A percentile compares a stretch with the other conserved stretches of the same genome.
Evolutionary conservation across 53 echinoderm and acorn worm species (phyloP).

Genomic region (Crossaster papposus): DNA sequence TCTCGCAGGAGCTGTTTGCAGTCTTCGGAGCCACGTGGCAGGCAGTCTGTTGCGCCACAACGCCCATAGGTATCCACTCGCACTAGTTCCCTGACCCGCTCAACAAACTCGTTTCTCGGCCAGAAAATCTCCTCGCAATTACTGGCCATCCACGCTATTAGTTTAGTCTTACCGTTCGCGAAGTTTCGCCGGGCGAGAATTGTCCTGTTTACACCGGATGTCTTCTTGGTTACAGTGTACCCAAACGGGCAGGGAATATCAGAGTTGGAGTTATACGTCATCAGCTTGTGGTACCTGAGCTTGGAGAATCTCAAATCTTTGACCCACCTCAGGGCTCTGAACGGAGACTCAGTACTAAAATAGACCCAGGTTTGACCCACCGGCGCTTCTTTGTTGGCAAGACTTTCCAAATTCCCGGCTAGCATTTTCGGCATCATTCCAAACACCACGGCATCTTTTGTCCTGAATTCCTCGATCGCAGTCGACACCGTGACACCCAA

Average conservation of each 20-base stretch:
- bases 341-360: conserved; percentile 65
- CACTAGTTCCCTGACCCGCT: conserved; percentile 42
- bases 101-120: conserved; percentile 47
- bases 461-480: conserved; percentile 7
- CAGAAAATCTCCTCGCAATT: conserved; percentile 71
- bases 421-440: conserved; percentile 68
- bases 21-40: conserved; percentile 43
- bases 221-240: conserved; percentile 35
- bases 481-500: conserved; percentile 52
- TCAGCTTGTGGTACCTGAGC: conserved; percentile 87
- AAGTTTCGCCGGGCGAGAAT: not conserved
- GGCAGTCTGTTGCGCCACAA: conserved; percentile 43
- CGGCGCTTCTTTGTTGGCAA: conserved; percentile 40
- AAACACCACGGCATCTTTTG: conserved; percentile 71
- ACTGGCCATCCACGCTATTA: conserved; percentile 72
- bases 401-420: conserved; percentile 6
- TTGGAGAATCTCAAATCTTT: conserved; percentile 38
- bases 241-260: conserved; percentile 76
- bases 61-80: conserved; percentile 58
- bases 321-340: conserved; percentile 57
- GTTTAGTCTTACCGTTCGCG: conserved; percentile 45
- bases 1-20: conserved; percentile 39
- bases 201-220: not conserved
- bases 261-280: conserved; percentile 79
- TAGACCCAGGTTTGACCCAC: conserved; percentile 68